Evolutionary conservation across 2,888 invertebrate genomes (phyloP), one percentile per base, ranked within the genome.

Genomic region (Amitus sp.): DNA sequence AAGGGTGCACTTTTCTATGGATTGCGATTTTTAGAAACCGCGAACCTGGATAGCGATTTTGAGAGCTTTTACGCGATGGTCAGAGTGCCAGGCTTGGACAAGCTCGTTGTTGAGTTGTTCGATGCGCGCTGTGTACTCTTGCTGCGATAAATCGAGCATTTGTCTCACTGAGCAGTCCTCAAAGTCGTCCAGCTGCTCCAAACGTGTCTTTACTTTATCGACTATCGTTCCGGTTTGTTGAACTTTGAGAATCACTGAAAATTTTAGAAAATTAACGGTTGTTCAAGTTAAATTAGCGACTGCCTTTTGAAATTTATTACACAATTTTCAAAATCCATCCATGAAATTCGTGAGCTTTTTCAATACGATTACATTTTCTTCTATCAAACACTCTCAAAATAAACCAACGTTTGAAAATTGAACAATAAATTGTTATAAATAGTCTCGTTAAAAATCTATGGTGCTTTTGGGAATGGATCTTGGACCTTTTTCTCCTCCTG

Each of bases 101-200:
- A 99, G 86, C 81, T 96, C 95, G 76, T 90, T 90, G 83, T 93
- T 95, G n/a, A 98, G 86, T 81, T 95, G 91, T 73, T 94, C 93
- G 63, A 98, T 94, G 71, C 94, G 88, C 40, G 88, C 86, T 5
- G 93, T 89, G 84, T 95, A 98, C 78, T 97, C 96, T 79, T 94
- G 93, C 81, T 98, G 98, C 1, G 94, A 93, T 62, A 98, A 85
- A 73, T 96, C 94, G 77, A 93, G 87, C 83, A 94, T 92, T 83
- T 94, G 94, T 71, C 92, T 88, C 56, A 94, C 89, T 12, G 91
- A 89, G 5, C 91, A 90, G 82, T 96, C 96, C 78, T 98, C 97
- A 83, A 96, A 93, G 73, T 94, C 93, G 84, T 98, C 98, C 56
- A 98, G 83, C 78, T 98, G 97, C 79, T 98, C 96, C 47, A 98